Conservation (phyloP, 2,888 invertebrate species). For the Lasioglossum pauxillum region DNA sequence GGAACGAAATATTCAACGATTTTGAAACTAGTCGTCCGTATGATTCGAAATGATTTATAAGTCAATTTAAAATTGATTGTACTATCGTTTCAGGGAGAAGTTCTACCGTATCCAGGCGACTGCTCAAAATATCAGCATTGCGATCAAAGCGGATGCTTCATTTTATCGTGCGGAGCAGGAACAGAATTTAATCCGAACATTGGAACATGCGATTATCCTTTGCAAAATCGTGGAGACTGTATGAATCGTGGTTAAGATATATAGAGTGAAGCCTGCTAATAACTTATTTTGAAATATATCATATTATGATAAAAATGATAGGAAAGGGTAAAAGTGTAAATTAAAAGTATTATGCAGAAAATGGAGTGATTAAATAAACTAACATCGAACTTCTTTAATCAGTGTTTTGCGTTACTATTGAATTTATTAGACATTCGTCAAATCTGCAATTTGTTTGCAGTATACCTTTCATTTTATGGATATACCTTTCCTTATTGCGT, state of each 20-base stretch:
- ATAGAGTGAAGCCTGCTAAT: neutral
- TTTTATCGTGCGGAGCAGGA: constrained; percentile 73
- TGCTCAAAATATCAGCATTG: constrained; percentile 75
- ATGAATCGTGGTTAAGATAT: constrained; percentile 56
- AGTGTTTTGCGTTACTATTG: neutral
- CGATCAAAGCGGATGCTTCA: constrained; percentile 76
- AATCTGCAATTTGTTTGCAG: neutral
- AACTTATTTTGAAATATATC: neutral
- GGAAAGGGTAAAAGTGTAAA: neutral
- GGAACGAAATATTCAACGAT: neutral
- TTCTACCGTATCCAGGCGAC: constrained; percentile 70
- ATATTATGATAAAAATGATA: neutral
- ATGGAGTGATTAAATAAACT: constrained; percentile 30
- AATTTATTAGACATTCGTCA: neutral
- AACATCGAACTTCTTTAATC: neutral
- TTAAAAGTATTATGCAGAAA: neutral
- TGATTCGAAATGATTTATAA: neutral
- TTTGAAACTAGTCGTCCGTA: neutral
- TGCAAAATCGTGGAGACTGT: constrained; percentile 67
- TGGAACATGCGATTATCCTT: constrained; percentile 74
- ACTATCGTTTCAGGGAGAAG: constrained; percentile 62
- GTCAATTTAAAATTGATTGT: neutral
- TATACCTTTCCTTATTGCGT: neutral
- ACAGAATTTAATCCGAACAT: constrained; percentile 77
- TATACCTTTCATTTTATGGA: neutral